Evolutionary conservation across 2,888 invertebrate genomes (phyloP).

Genomic region (Thymelicus lineola): DNA sequence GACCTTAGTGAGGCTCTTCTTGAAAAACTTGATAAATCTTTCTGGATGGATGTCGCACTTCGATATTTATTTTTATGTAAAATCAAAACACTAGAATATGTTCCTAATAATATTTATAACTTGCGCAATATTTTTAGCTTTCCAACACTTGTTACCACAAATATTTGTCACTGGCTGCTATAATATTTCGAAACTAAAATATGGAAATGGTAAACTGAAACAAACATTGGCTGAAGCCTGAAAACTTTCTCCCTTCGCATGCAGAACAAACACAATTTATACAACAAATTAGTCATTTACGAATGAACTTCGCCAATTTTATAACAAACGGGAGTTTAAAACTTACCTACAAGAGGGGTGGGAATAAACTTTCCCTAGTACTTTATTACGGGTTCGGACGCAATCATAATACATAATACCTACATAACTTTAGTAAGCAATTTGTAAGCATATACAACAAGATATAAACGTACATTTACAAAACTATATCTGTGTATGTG

Average conservation of each 20-base stretch:
- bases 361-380: constrained; percentile 43
- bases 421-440: constrained; percentile 11
- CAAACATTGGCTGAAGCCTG: constrained; percentile 40
- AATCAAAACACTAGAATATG: no score
- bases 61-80: no score
- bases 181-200: constrained; percentile 12
- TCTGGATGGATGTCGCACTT: no score
- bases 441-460: not conserved
- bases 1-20: no score
- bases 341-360: constrained; percentile 44
- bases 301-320: constrained; percentile 61
- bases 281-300: constrained; percentile 49
- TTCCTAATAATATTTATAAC: no score
- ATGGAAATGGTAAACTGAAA: constrained; percentile 15
- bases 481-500: not conserved
- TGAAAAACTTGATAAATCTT: no score
- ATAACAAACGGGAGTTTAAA: constrained; percentile 66
- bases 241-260: constrained; percentile 42
- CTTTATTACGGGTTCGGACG: constrained; percentile 34
- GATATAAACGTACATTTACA: not conserved
- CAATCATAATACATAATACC: constrained; percentile 27
- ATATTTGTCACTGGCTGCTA: no score
- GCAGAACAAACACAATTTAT: constrained; percentile 46
- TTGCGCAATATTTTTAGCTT: no score
- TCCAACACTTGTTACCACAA: no score